Evolutionary conservation across 2,888 invertebrate species (phyloP).

Genomic region (Girardia tigrina): DNA sequence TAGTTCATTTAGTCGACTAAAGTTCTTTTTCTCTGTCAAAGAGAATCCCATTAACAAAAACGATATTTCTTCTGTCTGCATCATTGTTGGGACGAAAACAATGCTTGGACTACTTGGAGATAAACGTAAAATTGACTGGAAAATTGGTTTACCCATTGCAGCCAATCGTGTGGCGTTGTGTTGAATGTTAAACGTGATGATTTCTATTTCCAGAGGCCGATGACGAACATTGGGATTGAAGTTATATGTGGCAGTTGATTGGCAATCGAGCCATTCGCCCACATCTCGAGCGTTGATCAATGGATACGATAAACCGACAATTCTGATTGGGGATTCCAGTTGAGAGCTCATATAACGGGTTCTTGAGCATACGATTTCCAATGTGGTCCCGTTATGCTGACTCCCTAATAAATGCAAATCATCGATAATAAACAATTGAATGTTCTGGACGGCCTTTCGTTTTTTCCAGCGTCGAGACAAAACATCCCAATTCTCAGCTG

Average conservation of each 20-base stretch:
- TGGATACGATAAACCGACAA: constrained; percentile 80
- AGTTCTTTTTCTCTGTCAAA: constrained; percentile 62
- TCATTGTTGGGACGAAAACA: constrained; percentile 57
- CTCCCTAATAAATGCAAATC: constrained; percentile 65
- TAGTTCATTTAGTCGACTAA: not conserved
- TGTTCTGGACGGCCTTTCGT: too few species aligned
- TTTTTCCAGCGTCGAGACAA: too few species aligned
- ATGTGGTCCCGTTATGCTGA: constrained; percentile 38
- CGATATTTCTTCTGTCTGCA: constrained; percentile 80
- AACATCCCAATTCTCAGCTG: too few species aligned
- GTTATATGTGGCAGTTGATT: constrained; percentile 82
- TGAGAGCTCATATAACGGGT: constrained; percentile 87
- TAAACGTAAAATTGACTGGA: constrained; percentile 72
- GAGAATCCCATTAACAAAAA: constrained; percentile 85
- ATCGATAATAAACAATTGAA: constrained; percentile 77
- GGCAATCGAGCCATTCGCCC: constrained; percentile 87
- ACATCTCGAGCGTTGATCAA: constrained; percentile 85
- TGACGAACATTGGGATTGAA: constrained; percentile 87
- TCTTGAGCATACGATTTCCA: constrained; percentile 78
- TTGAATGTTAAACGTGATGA: constrained; percentile 86
- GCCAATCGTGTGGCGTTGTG: constrained; percentile 88
- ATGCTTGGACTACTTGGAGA: constrained; percentile 44
- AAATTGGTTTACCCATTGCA: constrained; percentile 93
- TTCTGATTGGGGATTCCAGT: constrained; percentile 67
- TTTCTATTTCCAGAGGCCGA: constrained; percentile 80